Evolutionary conservation across 2,113 vertebrate genomes (phyloP), one percentile per base, ranked within the genome.

Genomic region (Scomber japonicus): DNA sequence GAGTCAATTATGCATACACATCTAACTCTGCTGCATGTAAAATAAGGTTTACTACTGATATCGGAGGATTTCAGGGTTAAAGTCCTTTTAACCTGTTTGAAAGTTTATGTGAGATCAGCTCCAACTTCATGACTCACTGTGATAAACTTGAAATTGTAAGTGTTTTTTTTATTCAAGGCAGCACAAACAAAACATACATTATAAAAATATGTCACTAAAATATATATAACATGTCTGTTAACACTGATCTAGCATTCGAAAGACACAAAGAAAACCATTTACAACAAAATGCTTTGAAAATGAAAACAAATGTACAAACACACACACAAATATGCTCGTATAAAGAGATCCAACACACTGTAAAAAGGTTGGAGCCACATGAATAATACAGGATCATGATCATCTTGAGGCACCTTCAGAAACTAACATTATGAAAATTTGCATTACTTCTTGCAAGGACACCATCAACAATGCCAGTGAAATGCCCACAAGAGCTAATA

Each of bases 131-230:
- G 31, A 54, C 27, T 50, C 14, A 80, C 48, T 46, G 1, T 35
- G 5, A 7, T 21, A 65, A 45, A 1, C 64, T 68, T 46, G 30
- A 67, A 91, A 82, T 63, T 40, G 17, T 66, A 87, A 87, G 45
- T 46, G 24, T 27, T 27, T 68, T 65, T 70, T 90, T 86, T 85
- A 92, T 91, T 89, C 51, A 91, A 90, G 55, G 59, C 73, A 87
- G 77, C 75, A 90, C 61, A 89, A 88, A 86, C 61, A 81, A 78
- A 27, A 89, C 49, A 75, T 66, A 88, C 59, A 87, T 90, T 86
- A 88, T 82, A 93, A 92, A 94, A 93, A 91, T 88, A 88, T 87
- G 75, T 76, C 63, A 77, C 82, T 85, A 90, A 73, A 86, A 81
- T 86, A 80, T 81, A 84, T 89, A 91, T 85, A 92, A 84, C 90